These are phyloP conservation scores for Alethe diademata DNA, from an alignment of 2,113 vertebrate species.

Conservation along the genomic window DNA sequence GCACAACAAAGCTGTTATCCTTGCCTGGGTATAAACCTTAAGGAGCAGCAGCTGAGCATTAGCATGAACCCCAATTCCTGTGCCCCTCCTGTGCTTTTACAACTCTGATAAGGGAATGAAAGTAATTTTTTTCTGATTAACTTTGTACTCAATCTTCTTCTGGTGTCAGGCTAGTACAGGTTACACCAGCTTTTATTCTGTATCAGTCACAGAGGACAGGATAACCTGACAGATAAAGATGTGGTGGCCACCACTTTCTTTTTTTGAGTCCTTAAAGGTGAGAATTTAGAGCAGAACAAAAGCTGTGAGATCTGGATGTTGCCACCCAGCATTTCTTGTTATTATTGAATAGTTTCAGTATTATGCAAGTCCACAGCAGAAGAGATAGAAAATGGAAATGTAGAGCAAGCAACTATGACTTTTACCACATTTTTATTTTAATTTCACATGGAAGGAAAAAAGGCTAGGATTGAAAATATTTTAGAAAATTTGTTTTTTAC, in stretches of 20 bases:
- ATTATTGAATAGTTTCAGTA: background rate
- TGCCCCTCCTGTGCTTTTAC: background rate
- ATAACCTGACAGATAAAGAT: background rate
- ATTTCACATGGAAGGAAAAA: background rate
- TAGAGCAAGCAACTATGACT: background rate
- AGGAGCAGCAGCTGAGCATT: background rate
- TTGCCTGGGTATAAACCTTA: background rate
- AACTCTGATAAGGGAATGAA: background rate
- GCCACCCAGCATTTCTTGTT: background rate
- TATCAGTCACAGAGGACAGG: background rate
- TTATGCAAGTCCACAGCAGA: background rate
- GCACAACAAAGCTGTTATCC: background rate
- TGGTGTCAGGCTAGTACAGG: background rate
- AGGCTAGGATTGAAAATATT: background rate
- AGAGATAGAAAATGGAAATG: background rate
- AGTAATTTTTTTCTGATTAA: background rate
- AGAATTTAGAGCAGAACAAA: background rate
- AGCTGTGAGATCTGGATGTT: background rate
- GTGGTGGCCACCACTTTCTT: background rate
- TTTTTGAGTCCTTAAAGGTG: background rate
- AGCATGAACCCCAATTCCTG: background rate
- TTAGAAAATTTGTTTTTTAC: background rate
- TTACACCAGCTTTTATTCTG: background rate
- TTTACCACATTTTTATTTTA: background rate
- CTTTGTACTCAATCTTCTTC: background rate